phyloP scores from a whole-genome alignment of 2,113 vertebrate genomes.

The Thymallus thymallus region DNA sequence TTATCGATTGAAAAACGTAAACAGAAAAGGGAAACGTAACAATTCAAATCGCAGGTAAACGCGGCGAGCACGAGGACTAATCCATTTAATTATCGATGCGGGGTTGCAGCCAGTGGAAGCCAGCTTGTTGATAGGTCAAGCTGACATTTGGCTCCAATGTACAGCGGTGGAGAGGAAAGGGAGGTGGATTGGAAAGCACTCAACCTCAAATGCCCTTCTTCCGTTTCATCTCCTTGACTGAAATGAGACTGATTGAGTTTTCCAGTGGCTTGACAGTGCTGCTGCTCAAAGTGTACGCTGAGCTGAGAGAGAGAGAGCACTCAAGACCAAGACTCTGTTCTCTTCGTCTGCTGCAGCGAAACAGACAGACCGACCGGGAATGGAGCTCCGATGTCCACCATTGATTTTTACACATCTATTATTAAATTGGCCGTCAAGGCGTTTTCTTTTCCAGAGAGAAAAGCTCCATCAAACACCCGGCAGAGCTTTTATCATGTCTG shows the following conservation, averaged over 20 bases:
- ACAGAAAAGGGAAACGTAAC: conserved; percentile 20
- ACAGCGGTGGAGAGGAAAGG: conserved; percentile 6
- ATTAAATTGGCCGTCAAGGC: conserved; percentile 33
- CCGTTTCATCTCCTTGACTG: conserved; percentile 21
- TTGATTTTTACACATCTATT: conserved; percentile 28
- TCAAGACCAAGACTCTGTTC: neutral
- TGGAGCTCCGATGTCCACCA: conserved; percentile 16
- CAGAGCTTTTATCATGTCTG: conserved; percentile 37
- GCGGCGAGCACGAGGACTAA: conserved; percentile 15
- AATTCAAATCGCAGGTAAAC: conserved; percentile 35
- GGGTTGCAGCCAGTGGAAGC: conserved; percentile 13
- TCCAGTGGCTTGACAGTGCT: conserved; percentile 38
- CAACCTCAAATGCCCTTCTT: conserved; percentile 19
- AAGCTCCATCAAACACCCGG: conserved; percentile 49
- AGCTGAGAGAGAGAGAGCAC: neutral
- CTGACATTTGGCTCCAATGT: conserved; percentile 50
- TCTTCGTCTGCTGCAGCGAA: neutral
- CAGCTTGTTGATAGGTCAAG: conserved; percentile 44
- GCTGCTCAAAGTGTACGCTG: neutral
- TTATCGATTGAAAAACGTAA: conserved; percentile 4
- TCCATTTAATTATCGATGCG: conserved; percentile 49
- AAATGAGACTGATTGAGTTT: conserved; percentile 52
- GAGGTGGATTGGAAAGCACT: conserved; percentile 8
- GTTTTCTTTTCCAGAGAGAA: conserved; percentile 17
- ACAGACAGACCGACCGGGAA: conserved; percentile 19